phyloP scores from a whole-genome alignment of 1,140 invertebrate genomes.

The Pantala flavescens region DNA sequence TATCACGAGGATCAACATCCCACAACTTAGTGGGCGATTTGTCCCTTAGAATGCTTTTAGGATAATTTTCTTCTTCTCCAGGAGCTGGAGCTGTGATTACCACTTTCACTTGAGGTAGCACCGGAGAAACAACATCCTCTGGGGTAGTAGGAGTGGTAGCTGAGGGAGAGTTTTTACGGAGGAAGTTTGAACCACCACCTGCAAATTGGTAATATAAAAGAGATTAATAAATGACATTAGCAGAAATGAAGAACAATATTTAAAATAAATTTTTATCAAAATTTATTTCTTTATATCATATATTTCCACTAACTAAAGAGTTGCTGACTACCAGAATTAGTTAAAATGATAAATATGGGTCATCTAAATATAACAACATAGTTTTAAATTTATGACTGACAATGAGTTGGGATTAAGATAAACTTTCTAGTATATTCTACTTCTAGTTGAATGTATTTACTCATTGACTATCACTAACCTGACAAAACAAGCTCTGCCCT shows the following conservation, averaged over 20 bases:
- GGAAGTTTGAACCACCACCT: slow-evolving; percentile 52
- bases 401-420: too few relatives aligned
- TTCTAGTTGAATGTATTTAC: too few relatives aligned
- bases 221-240: too few relatives aligned
- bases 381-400: too few relatives aligned
- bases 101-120: neutral
- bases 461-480: neutral
- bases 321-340: too few relatives aligned
- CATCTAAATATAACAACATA: too few relatives aligned
- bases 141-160: neutral
- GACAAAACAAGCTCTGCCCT: neutral
- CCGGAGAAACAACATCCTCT: neutral
- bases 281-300: too few relatives aligned
- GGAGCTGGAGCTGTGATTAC: neutral
- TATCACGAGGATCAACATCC: slow-evolving; percentile 27
- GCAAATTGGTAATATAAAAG: neutral
- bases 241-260: too few relatives aligned
- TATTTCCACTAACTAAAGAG: too few relatives aligned
- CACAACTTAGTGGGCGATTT: slow-evolving; percentile 30
- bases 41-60: slow-evolving; percentile 57
- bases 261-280: too few relatives aligned
- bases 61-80: neutral
- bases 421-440: too few relatives aligned
- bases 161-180: slow-evolving; percentile 26
- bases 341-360: too few relatives aligned